Conservation (phyloP, 2,797 vertebrate species). For the Microctenopoma stevenorrisi region DNA sequence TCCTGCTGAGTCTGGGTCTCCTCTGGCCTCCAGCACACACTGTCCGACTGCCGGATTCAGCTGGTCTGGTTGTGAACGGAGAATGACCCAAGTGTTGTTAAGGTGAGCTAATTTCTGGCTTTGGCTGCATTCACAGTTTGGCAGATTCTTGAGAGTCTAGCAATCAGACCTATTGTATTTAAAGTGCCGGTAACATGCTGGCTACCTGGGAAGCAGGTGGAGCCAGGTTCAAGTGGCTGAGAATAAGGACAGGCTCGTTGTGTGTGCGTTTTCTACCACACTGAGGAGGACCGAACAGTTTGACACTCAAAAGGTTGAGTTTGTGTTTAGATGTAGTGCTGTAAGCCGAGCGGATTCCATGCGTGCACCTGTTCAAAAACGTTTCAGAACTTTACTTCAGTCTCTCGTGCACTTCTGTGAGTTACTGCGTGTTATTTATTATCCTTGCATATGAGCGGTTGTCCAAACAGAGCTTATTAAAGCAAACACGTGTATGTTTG, state of each 20-base stretch:
- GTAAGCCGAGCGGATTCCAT: no score
- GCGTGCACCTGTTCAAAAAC: no score
- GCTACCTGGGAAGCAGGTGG: background rate
- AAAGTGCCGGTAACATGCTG: conserved; percentile 2
- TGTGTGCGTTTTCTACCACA: no score
- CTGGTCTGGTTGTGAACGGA: background rate
- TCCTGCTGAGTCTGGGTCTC: conserved; percentile 18
- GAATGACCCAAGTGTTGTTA: conserved; percentile 4
- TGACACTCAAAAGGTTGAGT: no score
- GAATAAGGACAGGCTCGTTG: no score
- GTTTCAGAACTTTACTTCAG: background rate
- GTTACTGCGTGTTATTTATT: conserved; percentile 56
- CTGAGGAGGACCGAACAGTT: no score
- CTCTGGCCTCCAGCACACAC: background rate
- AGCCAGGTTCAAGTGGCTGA: background rate
- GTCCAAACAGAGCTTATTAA: conserved; percentile 83
- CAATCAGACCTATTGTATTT: conserved; percentile 12
- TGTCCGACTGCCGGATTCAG: conserved; percentile 11
- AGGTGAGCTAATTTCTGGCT: background rate
- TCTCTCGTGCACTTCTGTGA: conserved; percentile 42
- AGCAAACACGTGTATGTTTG: conserved; percentile 82
- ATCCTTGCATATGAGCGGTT: conserved; percentile 60
- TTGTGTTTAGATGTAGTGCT: no score
- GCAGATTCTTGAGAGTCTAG: conserved; percentile 1
- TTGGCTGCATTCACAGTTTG: background rate